Percentiles rank a stretch among this genome's conserved stretches.
These are phyloP conservation scores for Nephrotoma flavescens DNA, from an alignment of 2,888 invertebrate genomes.

Conservation along the genomic window DNA sequence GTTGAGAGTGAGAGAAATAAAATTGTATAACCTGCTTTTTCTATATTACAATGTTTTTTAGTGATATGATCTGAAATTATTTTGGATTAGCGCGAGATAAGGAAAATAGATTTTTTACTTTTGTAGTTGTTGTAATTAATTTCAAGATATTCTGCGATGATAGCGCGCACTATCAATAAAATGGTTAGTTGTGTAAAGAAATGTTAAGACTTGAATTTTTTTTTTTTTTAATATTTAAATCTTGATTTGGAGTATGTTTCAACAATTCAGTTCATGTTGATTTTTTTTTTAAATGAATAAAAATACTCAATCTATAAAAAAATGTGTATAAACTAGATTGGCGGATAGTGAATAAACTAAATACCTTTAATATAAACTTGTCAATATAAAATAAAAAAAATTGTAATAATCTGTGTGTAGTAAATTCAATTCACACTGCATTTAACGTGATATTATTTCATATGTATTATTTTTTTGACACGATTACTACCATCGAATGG, in stretches of 20 bases:
- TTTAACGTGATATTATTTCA: background rate
- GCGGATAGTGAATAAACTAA: background rate
- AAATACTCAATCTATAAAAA: no score
- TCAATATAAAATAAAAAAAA: background rate
- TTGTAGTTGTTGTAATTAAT: background rate
- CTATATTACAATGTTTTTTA: background rate
- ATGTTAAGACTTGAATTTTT: background rate
- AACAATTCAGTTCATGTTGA: background rate
- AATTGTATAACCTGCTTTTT: background rate
- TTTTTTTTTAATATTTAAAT: background rate
- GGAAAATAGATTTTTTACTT: background rate
- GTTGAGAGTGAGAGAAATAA: background rate
- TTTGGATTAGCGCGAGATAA: background rate
- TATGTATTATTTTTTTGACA: background rate
- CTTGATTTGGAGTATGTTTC: background rate
- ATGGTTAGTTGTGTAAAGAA: background rate
- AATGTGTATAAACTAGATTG: background rate
- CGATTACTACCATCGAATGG: background rate
- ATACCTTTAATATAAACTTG: background rate
- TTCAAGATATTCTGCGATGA: background rate
- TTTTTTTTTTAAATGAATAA: background rate
- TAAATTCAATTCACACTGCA: background rate
- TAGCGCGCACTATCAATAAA: background rate
- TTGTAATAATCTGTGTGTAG: background rate
- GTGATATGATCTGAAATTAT: background rate